Evolutionary conservation across 2,888 invertebrate species (phyloP).

Genomic region (Crioceris asparagi): DNA sequence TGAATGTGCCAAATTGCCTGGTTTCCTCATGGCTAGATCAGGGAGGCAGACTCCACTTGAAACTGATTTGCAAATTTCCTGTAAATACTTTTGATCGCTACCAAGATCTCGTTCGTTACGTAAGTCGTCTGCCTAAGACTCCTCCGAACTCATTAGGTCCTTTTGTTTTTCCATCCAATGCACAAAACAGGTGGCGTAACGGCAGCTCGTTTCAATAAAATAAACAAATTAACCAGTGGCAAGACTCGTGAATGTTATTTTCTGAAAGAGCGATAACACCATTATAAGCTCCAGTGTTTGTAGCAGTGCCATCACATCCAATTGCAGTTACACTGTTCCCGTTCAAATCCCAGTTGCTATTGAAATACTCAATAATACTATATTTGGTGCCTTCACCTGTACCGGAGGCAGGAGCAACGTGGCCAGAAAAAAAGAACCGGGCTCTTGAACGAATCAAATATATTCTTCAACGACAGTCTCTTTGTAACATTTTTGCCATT

Average conservation of each 20-base stretch:
- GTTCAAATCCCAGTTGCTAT: neutral
- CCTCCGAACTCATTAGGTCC: neutral
- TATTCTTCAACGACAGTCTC: neutral
- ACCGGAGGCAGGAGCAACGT: neutral
- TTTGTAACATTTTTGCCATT: neutral
- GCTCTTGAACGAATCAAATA: neutral
- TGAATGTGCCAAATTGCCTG: constrained; percentile 13
- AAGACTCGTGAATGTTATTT: neutral
- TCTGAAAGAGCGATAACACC: neutral
- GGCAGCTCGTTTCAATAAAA: neutral
- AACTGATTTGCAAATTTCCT: constrained; percentile 2
- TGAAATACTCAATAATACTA: neutral
- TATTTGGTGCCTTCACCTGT: neutral
- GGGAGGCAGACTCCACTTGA: neutral
- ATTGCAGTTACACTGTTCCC: neutral
- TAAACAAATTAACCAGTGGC: neutral
- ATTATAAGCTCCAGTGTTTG: neutral
- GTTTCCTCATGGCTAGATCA: neutral
- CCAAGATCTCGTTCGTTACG: constrained; percentile 3
- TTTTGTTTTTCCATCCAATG: neutral
- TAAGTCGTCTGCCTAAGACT: neutral
- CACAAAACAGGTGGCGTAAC: neutral
- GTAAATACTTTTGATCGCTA: constrained; percentile 5
- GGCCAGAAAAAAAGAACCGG: neutral
- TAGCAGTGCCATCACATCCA: neutral